phyloP scores from a whole-genome alignment of 1,140 invertebrate species.

The Orchestia grillus region DNA sequence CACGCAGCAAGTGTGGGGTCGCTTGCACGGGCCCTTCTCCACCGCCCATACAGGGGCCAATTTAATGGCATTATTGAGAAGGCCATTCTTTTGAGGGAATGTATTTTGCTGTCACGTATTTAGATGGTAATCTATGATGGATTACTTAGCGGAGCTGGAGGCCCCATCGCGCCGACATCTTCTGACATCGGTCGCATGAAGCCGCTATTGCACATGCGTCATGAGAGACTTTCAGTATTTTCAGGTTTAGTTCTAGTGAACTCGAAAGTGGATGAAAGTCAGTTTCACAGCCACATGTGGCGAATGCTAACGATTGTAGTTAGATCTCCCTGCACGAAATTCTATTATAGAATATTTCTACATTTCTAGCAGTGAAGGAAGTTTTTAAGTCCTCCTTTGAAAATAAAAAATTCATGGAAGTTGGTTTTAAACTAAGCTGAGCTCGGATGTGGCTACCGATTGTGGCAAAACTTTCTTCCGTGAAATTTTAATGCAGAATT shows the following conservation, averaged over 20 bases:
- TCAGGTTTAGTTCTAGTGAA: not conserved
- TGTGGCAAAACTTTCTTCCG: no score
- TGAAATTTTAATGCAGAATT: no score
- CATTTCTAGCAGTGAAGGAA: not conserved
- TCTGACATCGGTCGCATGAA: not conserved
- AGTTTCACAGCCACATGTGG: not conserved
- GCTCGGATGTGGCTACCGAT: no score
- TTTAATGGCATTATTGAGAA: constrained; percentile 41
- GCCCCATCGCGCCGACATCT: constrained; percentile 37
- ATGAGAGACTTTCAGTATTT: not conserved
- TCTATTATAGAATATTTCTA: not conserved
- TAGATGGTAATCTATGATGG: constrained; percentile 49
- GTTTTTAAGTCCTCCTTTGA: not conserved
- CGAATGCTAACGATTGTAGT: not conserved
- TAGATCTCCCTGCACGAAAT: not conserved
- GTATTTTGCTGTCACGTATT: constrained; percentile 54
- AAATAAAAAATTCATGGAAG: no score
- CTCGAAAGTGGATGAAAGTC: not conserved
- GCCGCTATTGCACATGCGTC: not conserved
- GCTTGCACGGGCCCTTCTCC: not conserved
- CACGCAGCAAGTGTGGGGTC: not conserved
- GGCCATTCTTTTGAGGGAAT: constrained; percentile 30
- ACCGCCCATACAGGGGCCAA: not conserved
- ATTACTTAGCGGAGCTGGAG: constrained; percentile 18
- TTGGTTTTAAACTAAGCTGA: no score